A percentile compares a stretch with the other conserved stretches of the same genome.
These are phyloP conservation scores for Drosophila orosa DNA, from an alignment of 1,140 invertebrate genomes.

Conservation along the genomic window DNA sequence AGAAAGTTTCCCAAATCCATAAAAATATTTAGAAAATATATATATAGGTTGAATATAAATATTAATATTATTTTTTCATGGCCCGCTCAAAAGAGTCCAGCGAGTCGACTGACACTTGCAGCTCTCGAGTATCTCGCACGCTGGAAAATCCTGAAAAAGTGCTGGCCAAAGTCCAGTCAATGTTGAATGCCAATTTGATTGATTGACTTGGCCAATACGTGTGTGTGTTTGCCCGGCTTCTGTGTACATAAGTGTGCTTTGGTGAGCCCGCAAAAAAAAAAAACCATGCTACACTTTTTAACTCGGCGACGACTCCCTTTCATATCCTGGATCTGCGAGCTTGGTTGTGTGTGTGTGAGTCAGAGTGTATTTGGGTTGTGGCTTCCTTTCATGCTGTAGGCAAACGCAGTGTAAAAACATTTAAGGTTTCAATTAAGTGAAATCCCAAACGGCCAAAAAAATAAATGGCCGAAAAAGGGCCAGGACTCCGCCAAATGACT, in stretches of 20 bases:
- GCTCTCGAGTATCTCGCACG: neutral
- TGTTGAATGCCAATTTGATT: slow-evolving; percentile 64
- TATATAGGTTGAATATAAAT: neutral
- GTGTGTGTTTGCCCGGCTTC: slow-evolving; percentile 5
- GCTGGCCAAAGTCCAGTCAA: slow-evolving; percentile 45
- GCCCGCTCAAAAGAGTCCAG: neutral
- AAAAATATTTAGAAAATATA: neutral
- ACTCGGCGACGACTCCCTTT: slow-evolving; percentile 10
- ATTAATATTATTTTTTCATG: neutral
- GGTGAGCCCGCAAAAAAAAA: slow-evolving; percentile 16
- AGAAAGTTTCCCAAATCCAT: too few species aligned
- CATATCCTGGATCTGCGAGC: slow-evolving; percentile 3
- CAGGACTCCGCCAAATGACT: slow-evolving; percentile 36
- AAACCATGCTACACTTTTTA: slow-evolving; percentile 29
- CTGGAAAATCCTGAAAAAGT: slow-evolving; percentile 35
- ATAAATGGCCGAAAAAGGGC: slow-evolving; percentile 47
- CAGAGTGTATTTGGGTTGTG: slow-evolving; percentile 21
- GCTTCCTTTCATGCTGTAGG: slow-evolving; percentile 44
- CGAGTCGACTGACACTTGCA: slow-evolving; percentile 26
- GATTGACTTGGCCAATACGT: slow-evolving; percentile 50
- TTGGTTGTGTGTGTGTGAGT: neutral
- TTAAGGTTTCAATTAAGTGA: slow-evolving; percentile 82
- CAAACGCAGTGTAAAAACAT: slow-evolving; percentile 76
- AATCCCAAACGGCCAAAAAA: slow-evolving; percentile 67
- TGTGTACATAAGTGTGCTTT: slow-evolving; percentile 22